A percentile compares a stretch with the other conserved stretches of the same genome.
Evolutionary conservation across 2,113 vertebrate genomes (phyloP).

Genomic region (Rhinoderma darwinii): DNA sequence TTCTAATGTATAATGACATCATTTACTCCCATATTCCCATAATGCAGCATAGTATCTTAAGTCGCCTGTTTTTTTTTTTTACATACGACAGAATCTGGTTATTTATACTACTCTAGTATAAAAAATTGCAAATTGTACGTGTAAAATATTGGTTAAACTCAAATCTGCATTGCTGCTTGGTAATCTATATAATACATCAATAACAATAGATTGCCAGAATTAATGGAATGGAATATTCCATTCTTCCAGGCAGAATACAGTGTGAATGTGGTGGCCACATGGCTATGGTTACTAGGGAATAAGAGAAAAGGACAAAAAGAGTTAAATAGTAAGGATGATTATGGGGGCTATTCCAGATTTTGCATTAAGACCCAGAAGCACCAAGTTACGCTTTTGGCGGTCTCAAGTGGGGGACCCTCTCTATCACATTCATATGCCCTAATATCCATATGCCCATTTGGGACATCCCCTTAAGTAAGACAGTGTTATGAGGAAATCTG

Average conservation of each 20-base stretch:
- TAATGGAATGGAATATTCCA: neutral
- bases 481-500: neutral
- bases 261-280: neutral
- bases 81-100: neutral
- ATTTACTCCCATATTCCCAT: neutral
- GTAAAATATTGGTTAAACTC: neutral
- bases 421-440: too few relatives aligned
- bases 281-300: neutral
- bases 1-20: neutral
- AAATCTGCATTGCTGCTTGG: neutral
- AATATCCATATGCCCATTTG: too few relatives aligned
- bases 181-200: neutral
- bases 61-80: neutral
- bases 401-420: too few relatives aligned
- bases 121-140: neutral
- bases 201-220: neutral
- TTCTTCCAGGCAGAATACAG: neutral
- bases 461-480: too few relatives aligned
- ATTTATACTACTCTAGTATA: neutral
- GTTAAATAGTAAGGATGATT: too few relatives aligned
- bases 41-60: neutral
- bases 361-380: too few relatives aligned
- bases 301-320: too few relatives aligned
- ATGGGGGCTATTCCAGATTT: too few relatives aligned
- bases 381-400: too few relatives aligned